Evolutionary conservation across 2,888 invertebrate species (phyloP).

Genomic region (Nomada ruficornis): DNA sequence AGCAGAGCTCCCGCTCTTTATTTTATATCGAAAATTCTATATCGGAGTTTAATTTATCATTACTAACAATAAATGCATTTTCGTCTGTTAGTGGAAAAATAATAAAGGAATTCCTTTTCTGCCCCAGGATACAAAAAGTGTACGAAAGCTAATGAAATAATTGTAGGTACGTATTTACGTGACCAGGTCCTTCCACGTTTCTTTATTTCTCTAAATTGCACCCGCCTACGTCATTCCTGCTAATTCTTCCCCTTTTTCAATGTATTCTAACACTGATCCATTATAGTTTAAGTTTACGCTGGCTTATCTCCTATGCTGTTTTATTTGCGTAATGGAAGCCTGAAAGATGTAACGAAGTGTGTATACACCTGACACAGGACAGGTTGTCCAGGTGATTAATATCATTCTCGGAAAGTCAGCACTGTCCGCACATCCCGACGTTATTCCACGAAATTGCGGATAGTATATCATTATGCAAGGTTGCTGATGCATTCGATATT

Average conservation of each 20-base stretch:
- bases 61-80: background rate
- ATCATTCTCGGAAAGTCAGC: constrained; percentile 31
- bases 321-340: background rate
- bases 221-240: background rate
- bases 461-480: constrained; percentile 32
- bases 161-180: background rate
- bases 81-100: background rate
- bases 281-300: background rate
- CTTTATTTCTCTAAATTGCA: background rate
- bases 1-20: no score
- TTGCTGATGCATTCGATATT: constrained; percentile 24
- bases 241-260: background rate
- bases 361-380: background rate
- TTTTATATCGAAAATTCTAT: no score
- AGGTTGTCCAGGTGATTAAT: constrained; percentile 17
- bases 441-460: constrained; percentile 22
- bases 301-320: background rate
- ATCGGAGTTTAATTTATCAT: no score
- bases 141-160: constrained; percentile 11
- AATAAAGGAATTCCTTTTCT: background rate
- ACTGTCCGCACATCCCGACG: background rate
- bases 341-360: background rate
- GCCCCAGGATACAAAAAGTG: background rate
- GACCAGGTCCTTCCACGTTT: background rate
- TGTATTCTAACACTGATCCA: background rate